Conservation (phyloP, 2,888 invertebrate species). For the Xylota sylvarum region DNA sequence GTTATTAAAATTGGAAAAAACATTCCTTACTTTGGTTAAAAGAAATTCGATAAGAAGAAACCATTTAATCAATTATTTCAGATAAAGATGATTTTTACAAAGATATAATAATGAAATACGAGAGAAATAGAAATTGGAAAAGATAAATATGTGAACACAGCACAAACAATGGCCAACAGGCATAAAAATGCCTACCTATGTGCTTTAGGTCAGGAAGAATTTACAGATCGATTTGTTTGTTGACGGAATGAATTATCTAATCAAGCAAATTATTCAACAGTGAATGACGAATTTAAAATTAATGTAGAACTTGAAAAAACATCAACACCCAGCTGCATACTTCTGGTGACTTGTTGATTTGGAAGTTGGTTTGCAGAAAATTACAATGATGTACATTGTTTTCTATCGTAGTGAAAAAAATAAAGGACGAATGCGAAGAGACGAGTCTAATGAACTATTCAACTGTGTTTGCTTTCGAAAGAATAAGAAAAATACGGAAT, state of each 20-base stretch:
- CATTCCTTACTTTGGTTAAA: constrained; percentile 10
- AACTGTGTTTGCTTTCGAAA: too few relatives aligned
- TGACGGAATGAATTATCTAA: constrained; percentile 3
- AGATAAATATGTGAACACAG: constrained; percentile 23
- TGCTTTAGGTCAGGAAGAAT: not conserved
- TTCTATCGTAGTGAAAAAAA: too few relatives aligned
- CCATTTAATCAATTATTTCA: constrained; percentile 33
- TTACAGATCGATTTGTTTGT: not conserved
- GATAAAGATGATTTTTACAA: constrained; percentile 17
- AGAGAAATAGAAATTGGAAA: constrained; percentile 5
- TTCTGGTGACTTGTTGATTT: too few relatives aligned
- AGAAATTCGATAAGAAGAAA: constrained; percentile 11
- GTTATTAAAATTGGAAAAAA: constrained; percentile 17
- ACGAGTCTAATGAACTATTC: too few relatives aligned
- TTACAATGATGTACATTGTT: too few relatives aligned
- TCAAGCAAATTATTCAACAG: not conserved
- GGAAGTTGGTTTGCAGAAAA: too few relatives aligned
- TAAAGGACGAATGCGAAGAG: too few relatives aligned
- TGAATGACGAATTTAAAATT: not conserved
- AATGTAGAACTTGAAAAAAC: not conserved
- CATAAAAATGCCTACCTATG: not conserved
- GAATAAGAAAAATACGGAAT: too few relatives aligned
- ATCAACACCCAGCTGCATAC: too few relatives aligned
- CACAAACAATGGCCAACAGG: constrained; percentile 9
- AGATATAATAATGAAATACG: not conserved